Evolutionary conservation across 2,888 invertebrate genomes (phyloP).

Genomic region (Tyria jacobaeae): DNA sequence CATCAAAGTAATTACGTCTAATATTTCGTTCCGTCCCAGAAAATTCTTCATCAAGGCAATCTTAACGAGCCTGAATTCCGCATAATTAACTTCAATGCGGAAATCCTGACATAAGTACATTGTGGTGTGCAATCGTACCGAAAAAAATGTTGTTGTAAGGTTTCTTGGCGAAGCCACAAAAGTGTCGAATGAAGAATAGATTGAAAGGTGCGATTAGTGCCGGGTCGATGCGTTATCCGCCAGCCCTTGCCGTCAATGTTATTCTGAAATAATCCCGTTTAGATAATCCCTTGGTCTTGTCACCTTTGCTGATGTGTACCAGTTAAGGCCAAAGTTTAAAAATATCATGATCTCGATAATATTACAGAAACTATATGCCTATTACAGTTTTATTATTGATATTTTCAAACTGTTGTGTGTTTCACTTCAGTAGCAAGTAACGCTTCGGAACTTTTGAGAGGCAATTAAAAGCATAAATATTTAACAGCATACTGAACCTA

Average conservation of each 20-base stretch:
- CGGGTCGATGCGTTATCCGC: conserved; percentile 52
- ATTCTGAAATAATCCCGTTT: conserved; percentile 50
- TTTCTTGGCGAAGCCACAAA: conserved; percentile 56
- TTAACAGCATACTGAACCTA: no score
- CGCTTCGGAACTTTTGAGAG: no score
- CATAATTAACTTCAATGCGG: conserved; percentile 38
- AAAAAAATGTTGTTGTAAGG: conserved; percentile 50
- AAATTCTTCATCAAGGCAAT: conserved; percentile 30
- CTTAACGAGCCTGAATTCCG: conserved; percentile 28
- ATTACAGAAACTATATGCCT: no score
- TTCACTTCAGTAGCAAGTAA: no score
- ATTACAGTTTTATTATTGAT: neutral
- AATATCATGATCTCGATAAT: neutral
- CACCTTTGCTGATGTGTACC: conserved; percentile 28
- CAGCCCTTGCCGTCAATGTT: conserved; percentile 44
- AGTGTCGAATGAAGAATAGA: conserved; percentile 53
- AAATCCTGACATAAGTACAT: conserved; percentile 31
- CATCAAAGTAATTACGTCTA: conserved; percentile 32
- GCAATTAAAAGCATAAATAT: no score
- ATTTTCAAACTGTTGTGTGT: no score
- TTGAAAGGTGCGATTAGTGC: conserved; percentile 56
- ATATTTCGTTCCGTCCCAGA: conserved; percentile 25
- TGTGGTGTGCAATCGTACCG: conserved; percentile 38
- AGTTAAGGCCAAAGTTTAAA: conserved; percentile 8
- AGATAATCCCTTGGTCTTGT: conserved; percentile 48